Evolutionary conservation across 2,888 invertebrate genomes (phyloP).

Genomic region (Philereme transversata): DNA sequence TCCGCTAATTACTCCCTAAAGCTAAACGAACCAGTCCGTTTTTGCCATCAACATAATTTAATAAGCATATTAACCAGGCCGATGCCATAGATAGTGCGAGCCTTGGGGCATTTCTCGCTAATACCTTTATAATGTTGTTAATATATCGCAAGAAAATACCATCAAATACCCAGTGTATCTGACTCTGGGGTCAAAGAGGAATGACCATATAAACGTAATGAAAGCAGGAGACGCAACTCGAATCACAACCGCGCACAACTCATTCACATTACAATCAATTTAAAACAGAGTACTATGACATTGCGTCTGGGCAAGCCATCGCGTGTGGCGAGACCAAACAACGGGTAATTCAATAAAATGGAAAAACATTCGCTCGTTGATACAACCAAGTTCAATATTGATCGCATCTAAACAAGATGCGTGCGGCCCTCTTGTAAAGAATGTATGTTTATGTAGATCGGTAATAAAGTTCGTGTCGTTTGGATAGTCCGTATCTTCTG

Average conservation of each 20-base stretch:
- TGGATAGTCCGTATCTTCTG: slow-evolving; percentile 47
- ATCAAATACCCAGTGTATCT: slow-evolving; percentile 51
- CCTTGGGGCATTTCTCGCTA: slow-evolving; percentile 71
- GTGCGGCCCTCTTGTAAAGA: slow-evolving; percentile 45
- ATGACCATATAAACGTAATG: slow-evolving; percentile 78
- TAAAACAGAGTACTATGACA: slow-evolving; percentile 70
- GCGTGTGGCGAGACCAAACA: slow-evolving; percentile 69
- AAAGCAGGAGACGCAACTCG: slow-evolving; percentile 71
- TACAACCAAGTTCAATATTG: slow-evolving; percentile 56
- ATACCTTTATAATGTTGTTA: slow-evolving; percentile 69
- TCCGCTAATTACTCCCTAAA: slow-evolving; percentile 83
- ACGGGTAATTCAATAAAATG: slow-evolving; percentile 69
- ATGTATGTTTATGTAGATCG: slow-evolving; percentile 56
- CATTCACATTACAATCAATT: slow-evolving; percentile 80
- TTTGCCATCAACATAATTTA: slow-evolving; percentile 82
- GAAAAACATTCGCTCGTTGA: slow-evolving; percentile 54
- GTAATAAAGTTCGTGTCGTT: slow-evolving; percentile 55
- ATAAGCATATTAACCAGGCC: slow-evolving; percentile 80
- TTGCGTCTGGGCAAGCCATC: slow-evolving; percentile 65
- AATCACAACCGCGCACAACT: slow-evolving; percentile 74
- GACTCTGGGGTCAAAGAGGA: slow-evolving; percentile 76
- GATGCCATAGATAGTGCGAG: slow-evolving; percentile 74
- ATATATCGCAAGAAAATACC: slow-evolving; percentile 56
- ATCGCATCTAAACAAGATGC: slow-evolving; percentile 61
- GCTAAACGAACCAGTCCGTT: slow-evolving; percentile 74